Conservation (phyloP, 2,797 vertebrate genomes). For the Psittacula echo region DNA sequence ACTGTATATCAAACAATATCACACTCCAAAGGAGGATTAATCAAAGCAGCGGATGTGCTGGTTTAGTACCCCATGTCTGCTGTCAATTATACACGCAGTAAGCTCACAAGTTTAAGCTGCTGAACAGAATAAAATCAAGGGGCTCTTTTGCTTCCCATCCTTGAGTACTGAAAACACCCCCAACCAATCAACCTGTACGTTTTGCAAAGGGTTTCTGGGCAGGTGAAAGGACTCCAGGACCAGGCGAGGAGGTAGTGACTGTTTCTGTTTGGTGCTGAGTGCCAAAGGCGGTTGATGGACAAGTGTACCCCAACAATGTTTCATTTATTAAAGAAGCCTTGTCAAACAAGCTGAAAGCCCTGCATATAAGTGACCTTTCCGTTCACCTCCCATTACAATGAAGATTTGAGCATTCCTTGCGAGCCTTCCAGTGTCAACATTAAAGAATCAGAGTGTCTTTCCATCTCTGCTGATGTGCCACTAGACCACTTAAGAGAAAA, state of each 20-base stretch:
- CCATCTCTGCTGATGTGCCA: conserved; percentile 70
- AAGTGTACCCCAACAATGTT: conserved; percentile 61
- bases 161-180: background rate
- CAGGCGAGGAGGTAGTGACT: background rate
- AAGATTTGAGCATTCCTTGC: conserved; percentile 66
- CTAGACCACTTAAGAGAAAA: conserved; percentile 77
- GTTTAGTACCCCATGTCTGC: conserved; percentile 31
- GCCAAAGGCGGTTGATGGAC: conserved; percentile 52
- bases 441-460: conserved; percentile 68
- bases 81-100: conserved; percentile 19
- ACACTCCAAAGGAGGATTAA: conserved; percentile 66
- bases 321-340: conserved; percentile 66
- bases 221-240: background rate
- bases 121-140: conserved; percentile 23
- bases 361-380: conserved; percentile 64
- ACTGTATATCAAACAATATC: conserved; percentile 72
- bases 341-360: conserved; percentile 69
- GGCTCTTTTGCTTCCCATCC: background rate
- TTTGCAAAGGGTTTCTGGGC: background rate
- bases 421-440: conserved; percentile 60
- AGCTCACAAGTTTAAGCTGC: conserved; percentile 20
- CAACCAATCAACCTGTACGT: background rate
- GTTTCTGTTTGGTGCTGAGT: conserved; percentile 52
- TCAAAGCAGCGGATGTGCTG: conserved; percentile 38
- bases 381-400: conserved; percentile 67